Conservation (phyloP, 2,888 invertebrate species). For the Diarsia brunnea region DNA sequence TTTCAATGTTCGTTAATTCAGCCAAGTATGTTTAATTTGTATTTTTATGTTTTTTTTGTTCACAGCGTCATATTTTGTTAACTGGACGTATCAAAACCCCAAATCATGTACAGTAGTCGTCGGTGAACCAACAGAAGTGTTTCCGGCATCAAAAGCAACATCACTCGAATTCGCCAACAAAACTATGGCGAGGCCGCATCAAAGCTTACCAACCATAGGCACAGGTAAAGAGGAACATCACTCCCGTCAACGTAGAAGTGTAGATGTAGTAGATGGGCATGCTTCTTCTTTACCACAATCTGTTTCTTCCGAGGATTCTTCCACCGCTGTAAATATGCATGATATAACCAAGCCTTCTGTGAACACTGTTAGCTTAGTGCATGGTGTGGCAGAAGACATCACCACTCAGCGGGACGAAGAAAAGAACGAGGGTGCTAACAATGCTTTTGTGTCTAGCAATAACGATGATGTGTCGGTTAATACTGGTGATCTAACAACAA, state of each 20-base stretch:
- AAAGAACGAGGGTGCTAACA: constrained; percentile 72
- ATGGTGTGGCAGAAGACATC: constrained; percentile 83
- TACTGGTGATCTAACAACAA: constrained; percentile 80
- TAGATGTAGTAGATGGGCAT: constrained; percentile 92
- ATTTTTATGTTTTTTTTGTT: constrained; percentile 71
- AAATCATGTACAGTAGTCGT: constrained; percentile 96
- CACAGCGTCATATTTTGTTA: constrained; percentile 95
- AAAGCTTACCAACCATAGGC: constrained; percentile 90
- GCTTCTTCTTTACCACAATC: constrained; percentile 85
- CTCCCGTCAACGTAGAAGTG: constrained; percentile 93
- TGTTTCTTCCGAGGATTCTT: constrained; percentile 84
- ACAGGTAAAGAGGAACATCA: constrained; percentile 89
- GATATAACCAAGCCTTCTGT: constrained; percentile 85
- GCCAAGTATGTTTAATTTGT: constrained; percentile 17
- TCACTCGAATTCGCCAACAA: constrained; percentile 93
- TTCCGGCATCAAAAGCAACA: constrained; percentile 93
- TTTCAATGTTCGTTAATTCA: constrained; percentile 47
- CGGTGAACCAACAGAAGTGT: constrained; percentile 93
- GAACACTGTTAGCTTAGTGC: constrained; percentile 86
- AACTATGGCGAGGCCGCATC: constrained; percentile 92
- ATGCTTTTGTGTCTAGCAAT: constrained; percentile 80
- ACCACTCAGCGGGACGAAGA: constrained; percentile 70
- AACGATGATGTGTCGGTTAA: constrained; percentile 74
- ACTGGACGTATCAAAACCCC: constrained; percentile 96
- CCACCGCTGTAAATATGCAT: constrained; percentile 87